These are phyloP conservation scores for Melanaphis sacchari DNA, from an alignment of 1,140 invertebrate species.

Conservation along the genomic window DNA sequence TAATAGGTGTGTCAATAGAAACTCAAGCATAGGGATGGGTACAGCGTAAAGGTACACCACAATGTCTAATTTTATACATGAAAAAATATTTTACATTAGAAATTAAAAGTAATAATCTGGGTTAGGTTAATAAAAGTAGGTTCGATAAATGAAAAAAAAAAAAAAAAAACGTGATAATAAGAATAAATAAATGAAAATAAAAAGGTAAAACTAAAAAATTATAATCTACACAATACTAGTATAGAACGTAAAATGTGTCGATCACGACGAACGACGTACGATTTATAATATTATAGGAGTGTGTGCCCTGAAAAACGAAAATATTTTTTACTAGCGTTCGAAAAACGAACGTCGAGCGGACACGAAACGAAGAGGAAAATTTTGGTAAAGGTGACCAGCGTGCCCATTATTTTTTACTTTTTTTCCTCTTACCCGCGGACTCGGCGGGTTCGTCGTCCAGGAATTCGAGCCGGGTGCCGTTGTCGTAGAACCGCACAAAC, in stretches of 20 bases:
- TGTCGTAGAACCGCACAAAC: background rate
- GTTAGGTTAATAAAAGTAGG: no score
- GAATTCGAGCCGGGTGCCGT: background rate
- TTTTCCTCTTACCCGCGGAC: background rate
- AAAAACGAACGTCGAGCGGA: background rate
- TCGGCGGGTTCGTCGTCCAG: background rate
- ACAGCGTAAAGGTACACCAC: background rate
- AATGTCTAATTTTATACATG: background rate
- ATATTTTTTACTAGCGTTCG: background rate
- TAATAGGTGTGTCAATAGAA: background rate
- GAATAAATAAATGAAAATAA: background rate
- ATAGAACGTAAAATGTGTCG: background rate
- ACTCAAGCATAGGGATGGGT: background rate
- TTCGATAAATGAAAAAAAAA: background rate
- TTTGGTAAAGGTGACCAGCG: background rate
- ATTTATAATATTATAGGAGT: constrained; percentile 2
- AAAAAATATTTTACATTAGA: background rate
- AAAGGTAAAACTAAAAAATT: background rate
- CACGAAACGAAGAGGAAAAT: background rate
- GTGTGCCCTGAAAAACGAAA: background rate
- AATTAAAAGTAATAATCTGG: background rate
- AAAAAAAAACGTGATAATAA: background rate
- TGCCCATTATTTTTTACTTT: background rate
- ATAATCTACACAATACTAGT: background rate
- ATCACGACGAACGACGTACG: background rate